Percentiles rank a stretch among this genome's conserved stretches.
Evolutionary conservation across 2,888 invertebrate genomes (phyloP).

Genomic region (Acronicta psi): DNA sequence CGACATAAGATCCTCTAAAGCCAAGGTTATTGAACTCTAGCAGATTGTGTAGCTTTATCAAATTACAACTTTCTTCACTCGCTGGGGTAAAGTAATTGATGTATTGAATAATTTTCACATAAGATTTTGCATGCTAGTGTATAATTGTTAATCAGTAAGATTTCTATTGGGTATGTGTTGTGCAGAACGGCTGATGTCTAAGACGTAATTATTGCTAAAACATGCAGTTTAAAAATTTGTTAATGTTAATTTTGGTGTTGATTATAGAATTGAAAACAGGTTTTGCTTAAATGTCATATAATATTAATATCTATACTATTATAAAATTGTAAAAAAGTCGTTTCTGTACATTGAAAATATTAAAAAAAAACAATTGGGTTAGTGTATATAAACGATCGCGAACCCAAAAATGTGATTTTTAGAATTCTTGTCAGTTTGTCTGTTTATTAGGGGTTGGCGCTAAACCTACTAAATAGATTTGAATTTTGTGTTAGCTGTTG

Average conservation of each 20-base stretch:
- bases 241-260: neutral
- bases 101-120: constrained; percentile 45
- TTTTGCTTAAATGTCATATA: neutral
- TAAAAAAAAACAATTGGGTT: too few relatives aligned
- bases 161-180: constrained; percentile 3
- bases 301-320: neutral
- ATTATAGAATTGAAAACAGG: neutral
- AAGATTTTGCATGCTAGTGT: constrained; percentile 21
- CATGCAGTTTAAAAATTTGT: neutral
- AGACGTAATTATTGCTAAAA: constrained; percentile 7
- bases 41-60: constrained; percentile 20
- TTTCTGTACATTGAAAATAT: too few relatives aligned
- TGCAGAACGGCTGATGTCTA: neutral
- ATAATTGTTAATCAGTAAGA: constrained; percentile 19
- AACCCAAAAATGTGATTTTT: too few relatives aligned
- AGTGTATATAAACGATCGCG: too few relatives aligned
- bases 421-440: too few relatives aligned
- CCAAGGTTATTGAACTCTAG: constrained; percentile 32
- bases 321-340: too few relatives aligned
- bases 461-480: too few relatives aligned
- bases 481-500: too few relatives aligned
- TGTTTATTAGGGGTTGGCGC: too few relatives aligned
- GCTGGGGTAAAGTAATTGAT: constrained; percentile 9
- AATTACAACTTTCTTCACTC: constrained; percentile 44
- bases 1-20: constrained; percentile 1